phyloP scores from a whole-genome alignment of 2,888 invertebrate genomes.

The Tuberolachnus salignus region DNA sequence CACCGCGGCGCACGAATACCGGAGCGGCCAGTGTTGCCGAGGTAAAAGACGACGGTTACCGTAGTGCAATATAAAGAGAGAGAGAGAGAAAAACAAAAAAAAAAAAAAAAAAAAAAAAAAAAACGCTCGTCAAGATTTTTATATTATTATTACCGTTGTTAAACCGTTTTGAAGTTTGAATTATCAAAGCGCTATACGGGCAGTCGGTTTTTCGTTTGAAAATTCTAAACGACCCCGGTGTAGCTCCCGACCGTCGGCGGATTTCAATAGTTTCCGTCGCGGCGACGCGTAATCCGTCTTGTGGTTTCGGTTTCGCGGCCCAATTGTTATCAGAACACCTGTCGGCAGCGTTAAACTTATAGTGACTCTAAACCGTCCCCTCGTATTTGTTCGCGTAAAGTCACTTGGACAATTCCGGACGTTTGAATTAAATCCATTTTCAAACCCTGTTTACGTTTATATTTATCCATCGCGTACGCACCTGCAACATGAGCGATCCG shows the following conservation, averaged over 20 bases:
- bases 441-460: no score
- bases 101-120: background rate
- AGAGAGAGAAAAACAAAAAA: background rate
- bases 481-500: slow-evolving; percentile 48
- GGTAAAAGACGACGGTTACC: background rate
- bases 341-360: slow-evolving; percentile 1
- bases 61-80: background rate
- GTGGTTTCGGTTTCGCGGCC: slow-evolving; percentile 22
- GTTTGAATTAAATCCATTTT: background rate
- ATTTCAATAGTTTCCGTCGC: background rate
- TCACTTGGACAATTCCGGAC: no score
- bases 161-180: background rate
- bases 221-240: no score
- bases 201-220: background rate
- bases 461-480: background rate
- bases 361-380: background rate
- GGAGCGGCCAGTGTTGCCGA: slow-evolving; percentile 20
- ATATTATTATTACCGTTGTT: no score
- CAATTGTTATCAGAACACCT: slow-evolving; percentile 30
- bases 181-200: background rate
- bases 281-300: slow-evolving; percentile 20
- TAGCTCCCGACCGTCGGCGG: no score
- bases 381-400: no score
- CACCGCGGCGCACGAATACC: background rate
- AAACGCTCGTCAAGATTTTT: no score